Evolutionary conservation across 1,140 invertebrate species (phyloP), one percentile per base, ranked within the genome.

Genomic region (Medauroidea extradentata): DNA sequence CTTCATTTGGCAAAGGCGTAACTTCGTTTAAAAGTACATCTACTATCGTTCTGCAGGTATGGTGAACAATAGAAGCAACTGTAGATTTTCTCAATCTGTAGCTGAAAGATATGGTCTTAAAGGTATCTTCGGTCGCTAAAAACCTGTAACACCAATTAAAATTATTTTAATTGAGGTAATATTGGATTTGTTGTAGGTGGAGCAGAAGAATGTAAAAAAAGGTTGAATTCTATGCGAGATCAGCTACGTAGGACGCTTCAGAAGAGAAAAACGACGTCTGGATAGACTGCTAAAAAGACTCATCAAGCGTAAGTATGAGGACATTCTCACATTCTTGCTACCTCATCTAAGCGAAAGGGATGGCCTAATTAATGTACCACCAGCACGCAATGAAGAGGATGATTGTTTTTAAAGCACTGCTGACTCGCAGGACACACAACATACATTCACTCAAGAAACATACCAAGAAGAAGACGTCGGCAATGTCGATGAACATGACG

Each of bases 161-260:
- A 56, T 55, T 53, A 58, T 11, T 34, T 34, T 34, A 34, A 34
- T 34, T 34, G 29, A 34, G 29, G 29, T 56, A 57, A 27, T 44
- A 11, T 41, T 57, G 24, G 7, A 29, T 16, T 7, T 46, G 16
- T 58, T 58, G 16, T 23, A 61, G 53, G 59, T n/a, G 43, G 48
- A 61, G 53, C 49, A 41, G 53, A 58, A 34, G 59, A 61, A 57
- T 61, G 59, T 23, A 61, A 61, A 38, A 61, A 59, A 21, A 59
- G 23, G 21, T 61, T 46, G 59, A 59, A 59, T 46, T 53, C 53
- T 14, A 61, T 61, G 18, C 55, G 59, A 60, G 59, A 61, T 55
- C 56, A 55, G 23, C 43, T 61, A 14, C 59, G 59, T 21, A 50
- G 59, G 57, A 23, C 59, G 19, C 13, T 41, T 48, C 59, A 61